Percentiles rank a stretch among this genome's conserved stretches.
Conservation (phyloP, 2,888 invertebrate species). For the Oscheius sp. region DNA sequence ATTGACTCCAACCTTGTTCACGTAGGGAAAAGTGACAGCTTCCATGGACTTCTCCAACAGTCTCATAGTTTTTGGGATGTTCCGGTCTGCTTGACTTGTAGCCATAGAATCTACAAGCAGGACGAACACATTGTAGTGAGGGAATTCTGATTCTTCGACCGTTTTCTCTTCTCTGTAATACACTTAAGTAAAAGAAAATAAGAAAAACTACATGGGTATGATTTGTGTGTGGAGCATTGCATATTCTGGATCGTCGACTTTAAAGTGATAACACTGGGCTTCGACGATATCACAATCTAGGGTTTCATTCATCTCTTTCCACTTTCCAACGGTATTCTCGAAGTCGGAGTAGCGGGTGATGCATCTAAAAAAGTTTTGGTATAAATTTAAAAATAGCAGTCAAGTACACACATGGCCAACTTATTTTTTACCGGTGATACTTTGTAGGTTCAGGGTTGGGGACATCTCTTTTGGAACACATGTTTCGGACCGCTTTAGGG, state of each 20-base stretch:
- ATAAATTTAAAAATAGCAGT: not conserved
- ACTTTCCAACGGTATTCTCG: constrained; percentile 11
- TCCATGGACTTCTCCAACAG: constrained; percentile 51
- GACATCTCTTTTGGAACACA: not conserved
- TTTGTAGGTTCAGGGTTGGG: too few species aligned
- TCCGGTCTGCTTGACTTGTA: constrained; percentile 46
- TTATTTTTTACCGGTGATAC: too few species aligned
- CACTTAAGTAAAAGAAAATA: not conserved
- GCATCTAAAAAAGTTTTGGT: constrained; percentile 5
- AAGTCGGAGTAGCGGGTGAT: constrained; percentile 2
- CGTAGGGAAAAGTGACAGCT: constrained; percentile 55
- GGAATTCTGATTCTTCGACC: not conserved
- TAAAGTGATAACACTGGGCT: constrained; percentile 38
- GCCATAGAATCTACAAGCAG: constrained; percentile 52
- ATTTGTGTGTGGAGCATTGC: constrained; percentile 47
- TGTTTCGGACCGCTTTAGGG: too few species aligned
- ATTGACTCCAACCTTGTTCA: constrained; percentile 65
- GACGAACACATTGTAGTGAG: constrained; percentile 46
- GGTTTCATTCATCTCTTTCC: not conserved
- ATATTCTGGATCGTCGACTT: constrained; percentile 33
- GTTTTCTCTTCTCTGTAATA: constrained; percentile 8
- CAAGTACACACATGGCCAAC: not conserved
- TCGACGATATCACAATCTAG: constrained; percentile 48
- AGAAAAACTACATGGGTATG: constrained; percentile 39
- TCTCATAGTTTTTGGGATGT: constrained; percentile 48